Evolutionary conservation across 2,888 invertebrate species (phyloP).

Genomic region (Dromius quadrimaculatus): DNA sequence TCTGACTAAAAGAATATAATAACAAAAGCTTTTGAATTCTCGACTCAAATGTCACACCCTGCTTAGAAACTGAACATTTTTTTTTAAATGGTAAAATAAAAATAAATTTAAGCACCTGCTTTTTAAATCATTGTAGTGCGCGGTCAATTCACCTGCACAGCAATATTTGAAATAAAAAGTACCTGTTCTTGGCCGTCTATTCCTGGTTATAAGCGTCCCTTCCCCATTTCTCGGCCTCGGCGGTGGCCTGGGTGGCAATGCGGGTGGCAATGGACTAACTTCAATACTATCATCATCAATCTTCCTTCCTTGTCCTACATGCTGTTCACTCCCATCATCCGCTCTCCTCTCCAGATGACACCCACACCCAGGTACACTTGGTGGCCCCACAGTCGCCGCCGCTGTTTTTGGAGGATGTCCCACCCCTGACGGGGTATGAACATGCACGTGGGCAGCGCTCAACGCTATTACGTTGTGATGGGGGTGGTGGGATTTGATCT

Average conservation of each 20-base stretch:
- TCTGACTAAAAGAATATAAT: too few species aligned
- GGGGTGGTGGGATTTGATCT: slow-evolving; percentile 49
- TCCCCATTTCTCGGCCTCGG: slow-evolving; percentile 65
- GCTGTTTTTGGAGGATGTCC: slow-evolving; percentile 57
- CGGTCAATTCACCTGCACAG: too few species aligned
- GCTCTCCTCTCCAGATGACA: slow-evolving; percentile 62
- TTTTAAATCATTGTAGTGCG: too few species aligned
- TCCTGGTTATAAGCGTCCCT: slow-evolving; percentile 62
- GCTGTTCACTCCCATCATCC: slow-evolving; percentile 57
- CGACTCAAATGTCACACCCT: too few species aligned
- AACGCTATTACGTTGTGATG: slow-evolving; percentile 56
- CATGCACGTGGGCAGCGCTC: slow-evolving; percentile 61
- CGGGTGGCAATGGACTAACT: slow-evolving; percentile 66
- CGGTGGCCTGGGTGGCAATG: slow-evolving; percentile 67
- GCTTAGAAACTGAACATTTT: too few species aligned
- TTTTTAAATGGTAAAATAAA: too few species aligned
- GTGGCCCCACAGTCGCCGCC: slow-evolving; percentile 14
- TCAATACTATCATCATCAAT: slow-evolving; percentile 66
- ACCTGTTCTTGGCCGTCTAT: slow-evolving; percentile 59
- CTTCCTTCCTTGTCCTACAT: slow-evolving; percentile 60
- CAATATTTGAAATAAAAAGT: too few species aligned
- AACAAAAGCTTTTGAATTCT: too few species aligned
- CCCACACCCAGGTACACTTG: slow-evolving; percentile 60
- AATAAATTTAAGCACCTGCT: too few species aligned
- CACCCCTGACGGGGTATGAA: slow-evolving; percentile 61